A percentile compares a stretch with the other conserved stretches of the same genome.
Conservation (phyloP, 2,888 invertebrate species). For the Andrena fulva region DNA sequence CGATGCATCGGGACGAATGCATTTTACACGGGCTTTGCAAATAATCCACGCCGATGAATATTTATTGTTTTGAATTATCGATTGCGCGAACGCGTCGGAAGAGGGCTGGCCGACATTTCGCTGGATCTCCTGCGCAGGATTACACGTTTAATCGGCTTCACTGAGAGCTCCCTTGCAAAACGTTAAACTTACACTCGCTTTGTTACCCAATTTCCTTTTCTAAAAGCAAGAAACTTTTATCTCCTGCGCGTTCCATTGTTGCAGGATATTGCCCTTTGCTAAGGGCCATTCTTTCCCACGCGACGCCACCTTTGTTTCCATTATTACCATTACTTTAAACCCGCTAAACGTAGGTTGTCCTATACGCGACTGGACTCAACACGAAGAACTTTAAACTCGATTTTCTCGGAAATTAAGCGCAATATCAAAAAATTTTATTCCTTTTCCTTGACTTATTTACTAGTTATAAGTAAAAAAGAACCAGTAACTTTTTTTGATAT, state of each 20-base stretch:
- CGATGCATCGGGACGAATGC: neutral
- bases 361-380: too few relatives aligned
- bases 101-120: conserved; percentile 1
- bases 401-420: too few relatives aligned
- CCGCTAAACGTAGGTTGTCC: too few relatives aligned
- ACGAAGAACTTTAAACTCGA: too few relatives aligned
- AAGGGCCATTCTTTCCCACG: neutral
- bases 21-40: neutral
- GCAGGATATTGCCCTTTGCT: neutral
- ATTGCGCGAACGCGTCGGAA: conserved; percentile 8
- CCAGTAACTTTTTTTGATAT: too few relatives aligned
- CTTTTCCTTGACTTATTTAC: too few relatives aligned
- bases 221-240: conserved; percentile 15
- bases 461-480: too few relatives aligned
- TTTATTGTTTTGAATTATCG: conserved; percentile 38
- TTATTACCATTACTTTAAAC: too few relatives aligned
- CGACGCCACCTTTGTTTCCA: too few relatives aligned
- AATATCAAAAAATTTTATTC: too few relatives aligned
- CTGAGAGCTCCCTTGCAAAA: conserved; percentile 8
- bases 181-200: neutral
- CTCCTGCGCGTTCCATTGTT: neutral
- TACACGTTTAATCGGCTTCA: conserved; percentile 17
- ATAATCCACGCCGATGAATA: conserved; percentile 21
- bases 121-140: conserved; percentile 12
- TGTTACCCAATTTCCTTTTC: conserved; percentile 26